Evolutionary conservation across 2,888 invertebrate species (phyloP).

Genomic region (Coelopa pilipes): DNA sequence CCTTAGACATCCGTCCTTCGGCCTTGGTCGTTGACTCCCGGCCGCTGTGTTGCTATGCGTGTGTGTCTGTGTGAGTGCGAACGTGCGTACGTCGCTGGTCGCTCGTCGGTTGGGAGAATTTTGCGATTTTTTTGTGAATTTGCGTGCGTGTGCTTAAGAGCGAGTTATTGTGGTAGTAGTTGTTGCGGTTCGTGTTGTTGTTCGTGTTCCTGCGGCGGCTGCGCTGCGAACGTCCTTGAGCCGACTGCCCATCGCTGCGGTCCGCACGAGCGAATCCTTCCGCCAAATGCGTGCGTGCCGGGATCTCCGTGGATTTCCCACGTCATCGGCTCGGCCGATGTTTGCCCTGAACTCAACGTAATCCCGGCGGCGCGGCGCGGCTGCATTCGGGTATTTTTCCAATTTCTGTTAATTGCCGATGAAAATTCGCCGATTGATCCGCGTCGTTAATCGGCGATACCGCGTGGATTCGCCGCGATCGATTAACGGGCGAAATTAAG

Average conservation of each 20-base stretch:
- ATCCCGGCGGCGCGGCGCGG: no score
- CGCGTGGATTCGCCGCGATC: no score
- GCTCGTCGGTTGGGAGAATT: no score
- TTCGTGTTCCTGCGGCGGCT: background rate
- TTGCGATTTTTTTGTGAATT: no score
- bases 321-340: background rate
- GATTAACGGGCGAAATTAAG: no score
- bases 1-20: conserved; percentile 14
- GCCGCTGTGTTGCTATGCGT: background rate
- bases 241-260: conserved; percentile 15
- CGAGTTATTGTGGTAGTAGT: background rate
- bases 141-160: no score
- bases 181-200: background rate
- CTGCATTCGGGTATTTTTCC: no score
- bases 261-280: conserved; percentile 9
- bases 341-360: background rate
- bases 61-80: background rate
- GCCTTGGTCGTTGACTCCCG: background rate
- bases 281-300: conserved; percentile 22
- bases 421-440: no score
- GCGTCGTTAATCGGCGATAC: no score
- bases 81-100: no score
- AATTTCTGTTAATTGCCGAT: no score
- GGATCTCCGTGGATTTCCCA: conserved; percentile 15
- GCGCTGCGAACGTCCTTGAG: conserved; percentile 8